These are phyloP conservation scores for Eulemur coronatus DNA, from an alignment of 2,797 vertebrate genomes.

Conservation along the genomic window DNA sequence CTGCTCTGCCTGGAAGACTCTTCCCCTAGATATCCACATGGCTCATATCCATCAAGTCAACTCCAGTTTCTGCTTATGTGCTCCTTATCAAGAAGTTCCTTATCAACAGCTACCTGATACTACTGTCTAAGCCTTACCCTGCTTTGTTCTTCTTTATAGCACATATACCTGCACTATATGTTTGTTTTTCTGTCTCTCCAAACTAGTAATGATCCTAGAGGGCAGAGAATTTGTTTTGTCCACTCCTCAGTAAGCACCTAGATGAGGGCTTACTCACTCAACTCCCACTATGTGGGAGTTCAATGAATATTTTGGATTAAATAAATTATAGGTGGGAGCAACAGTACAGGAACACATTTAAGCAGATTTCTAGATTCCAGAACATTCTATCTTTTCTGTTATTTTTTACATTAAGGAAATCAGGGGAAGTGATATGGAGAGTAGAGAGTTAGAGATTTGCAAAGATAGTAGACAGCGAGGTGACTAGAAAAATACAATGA, in stretches of 20 bases:
- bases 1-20: neutral
- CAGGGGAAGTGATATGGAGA: neutral
- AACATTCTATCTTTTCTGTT: neutral
- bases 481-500: neutral
- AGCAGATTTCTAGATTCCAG: conserved; percentile 19
- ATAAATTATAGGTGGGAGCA: neutral
- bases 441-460: neutral
- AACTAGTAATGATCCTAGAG: neutral
- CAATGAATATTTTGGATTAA: neutral
- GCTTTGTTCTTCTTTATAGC: conserved; percentile 3
- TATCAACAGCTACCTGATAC: neutral
- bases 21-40: neutral
- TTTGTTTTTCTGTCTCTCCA: conserved; percentile 15
- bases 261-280: neutral
- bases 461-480: neutral
- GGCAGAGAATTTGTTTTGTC: neutral
- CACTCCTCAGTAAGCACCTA: neutral
- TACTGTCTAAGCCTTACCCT: neutral
- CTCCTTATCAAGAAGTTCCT: conserved; percentile 3
- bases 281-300: neutral
- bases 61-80: neutral
- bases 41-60: neutral
- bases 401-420: neutral
- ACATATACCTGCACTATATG: neutral
- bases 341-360: neutral